Conservation (phyloP, 2,797 vertebrate species). For the Ctenochaetus hawaiiensis region DNA sequence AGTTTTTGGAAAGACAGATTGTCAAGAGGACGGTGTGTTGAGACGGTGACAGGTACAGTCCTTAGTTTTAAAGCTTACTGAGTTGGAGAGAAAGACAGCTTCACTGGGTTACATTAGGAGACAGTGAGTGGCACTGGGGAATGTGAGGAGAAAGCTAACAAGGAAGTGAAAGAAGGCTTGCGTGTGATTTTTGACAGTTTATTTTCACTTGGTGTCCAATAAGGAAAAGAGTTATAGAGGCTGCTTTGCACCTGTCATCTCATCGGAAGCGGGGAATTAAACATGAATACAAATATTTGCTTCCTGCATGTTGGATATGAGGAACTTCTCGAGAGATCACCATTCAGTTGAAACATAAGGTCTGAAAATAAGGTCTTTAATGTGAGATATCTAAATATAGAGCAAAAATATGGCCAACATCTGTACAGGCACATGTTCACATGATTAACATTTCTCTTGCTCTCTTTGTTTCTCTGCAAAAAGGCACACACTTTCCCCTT, state of each 20-base stretch:
- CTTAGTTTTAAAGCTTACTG: constrained; percentile 10
- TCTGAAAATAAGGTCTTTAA: not conserved
- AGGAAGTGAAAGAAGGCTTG: constrained; percentile 12
- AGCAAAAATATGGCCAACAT: constrained; percentile 11
- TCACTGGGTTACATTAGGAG: not conserved
- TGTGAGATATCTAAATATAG: not conserved
- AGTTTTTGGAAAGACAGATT: not conserved
- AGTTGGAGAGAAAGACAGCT: constrained; percentile 6
- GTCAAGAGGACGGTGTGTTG: constrained; percentile 20
- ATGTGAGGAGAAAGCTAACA: constrained; percentile 26
- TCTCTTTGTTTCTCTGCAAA: constrained; percentile 39
- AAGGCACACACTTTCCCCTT: constrained; percentile 54
- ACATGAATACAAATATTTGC: constrained; percentile 5
- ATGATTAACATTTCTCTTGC: constrained; percentile 37
- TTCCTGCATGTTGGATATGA: not conserved
- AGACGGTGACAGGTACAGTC: constrained; percentile 13
- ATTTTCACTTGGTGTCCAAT: constrained; percentile 22
- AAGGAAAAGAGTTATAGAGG: not conserved
- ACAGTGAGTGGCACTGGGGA: constrained; percentile 5
- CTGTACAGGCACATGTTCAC: constrained; percentile 20
- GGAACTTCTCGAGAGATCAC: not conserved
- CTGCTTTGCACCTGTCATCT: not conserved
- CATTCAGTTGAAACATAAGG: not conserved
- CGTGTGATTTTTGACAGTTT: constrained; percentile 24
- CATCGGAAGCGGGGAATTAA: not conserved